Conservation (phyloP, 2,797 vertebrate species). For the Lithobates pipiens region DNA sequence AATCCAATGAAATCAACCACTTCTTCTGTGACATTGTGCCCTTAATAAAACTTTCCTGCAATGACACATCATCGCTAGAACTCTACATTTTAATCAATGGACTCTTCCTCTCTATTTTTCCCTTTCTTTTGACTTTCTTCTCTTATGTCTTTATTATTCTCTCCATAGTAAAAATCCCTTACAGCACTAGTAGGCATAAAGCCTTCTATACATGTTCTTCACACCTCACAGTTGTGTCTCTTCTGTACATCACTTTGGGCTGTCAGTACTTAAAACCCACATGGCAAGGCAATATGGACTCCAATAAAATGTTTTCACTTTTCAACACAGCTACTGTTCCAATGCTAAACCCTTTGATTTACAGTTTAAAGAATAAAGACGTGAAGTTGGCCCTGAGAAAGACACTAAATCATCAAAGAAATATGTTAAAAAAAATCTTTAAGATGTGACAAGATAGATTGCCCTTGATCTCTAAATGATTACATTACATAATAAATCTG, state of each 20-base stretch:
- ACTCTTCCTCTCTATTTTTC: background rate
- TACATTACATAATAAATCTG: too few relatives aligned
- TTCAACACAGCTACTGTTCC: slow-evolving; percentile 28
- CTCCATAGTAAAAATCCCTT: background rate
- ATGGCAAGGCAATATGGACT: background rate
- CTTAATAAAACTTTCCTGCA: background rate
- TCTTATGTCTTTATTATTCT: slow-evolving; percentile 12
- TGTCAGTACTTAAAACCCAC: background rate
- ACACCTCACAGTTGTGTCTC: slow-evolving; percentile 15
- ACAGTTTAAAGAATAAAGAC: slow-evolving; percentile 36
- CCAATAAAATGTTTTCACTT: slow-evolving; percentile 11
- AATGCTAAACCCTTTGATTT: slow-evolving; percentile 27
- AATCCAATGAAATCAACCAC: slow-evolving; percentile 1
- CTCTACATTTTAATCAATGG: slow-evolving; percentile 10
- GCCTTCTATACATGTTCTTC: slow-evolving; percentile 40
- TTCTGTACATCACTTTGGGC: slow-evolving; percentile 6
- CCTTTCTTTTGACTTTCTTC: slow-evolving; percentile 14
- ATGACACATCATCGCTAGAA: background rate
- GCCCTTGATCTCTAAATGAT: too few relatives aligned
- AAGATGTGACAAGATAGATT: too few relatives aligned
- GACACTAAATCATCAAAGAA: background rate
- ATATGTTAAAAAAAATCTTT: too few relatives aligned
- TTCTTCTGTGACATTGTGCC: slow-evolving; percentile 39
- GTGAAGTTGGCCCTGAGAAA: background rate
- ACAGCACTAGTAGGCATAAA: slow-evolving; percentile 2